A percentile compares a stretch with the other conserved stretches of the same genome.
These are phyloP conservation scores for Petrocephalus schoutedeni DNA, from an alignment of 2,797 vertebrate species.

Conservation along the genomic window DNA sequence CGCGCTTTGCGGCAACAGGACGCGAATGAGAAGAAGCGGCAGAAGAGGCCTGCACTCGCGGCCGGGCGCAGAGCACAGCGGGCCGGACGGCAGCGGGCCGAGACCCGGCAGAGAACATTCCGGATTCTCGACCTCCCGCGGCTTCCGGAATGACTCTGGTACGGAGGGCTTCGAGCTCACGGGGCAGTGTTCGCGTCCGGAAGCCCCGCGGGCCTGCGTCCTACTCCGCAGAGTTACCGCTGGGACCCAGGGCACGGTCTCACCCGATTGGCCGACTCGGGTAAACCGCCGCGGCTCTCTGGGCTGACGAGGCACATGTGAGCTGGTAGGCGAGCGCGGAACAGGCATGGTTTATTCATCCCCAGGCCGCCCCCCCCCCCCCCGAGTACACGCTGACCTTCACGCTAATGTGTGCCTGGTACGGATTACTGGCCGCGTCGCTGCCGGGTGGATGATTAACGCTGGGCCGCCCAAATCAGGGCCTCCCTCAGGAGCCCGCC, in stretches of 20 bases:
- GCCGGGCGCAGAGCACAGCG: neutral
- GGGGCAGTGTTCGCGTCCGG: neutral
- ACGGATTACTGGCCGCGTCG: neutral
- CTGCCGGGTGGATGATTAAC: conserved; percentile 26
- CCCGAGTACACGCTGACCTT: conserved; percentile 20
- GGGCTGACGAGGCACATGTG: neutral
- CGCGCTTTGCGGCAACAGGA: no score
- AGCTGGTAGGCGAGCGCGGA: neutral
- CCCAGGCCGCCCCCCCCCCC: neutral
- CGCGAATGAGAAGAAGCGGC: neutral
- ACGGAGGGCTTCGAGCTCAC: neutral
- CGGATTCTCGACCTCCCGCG: neutral
- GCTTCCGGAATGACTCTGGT: neutral
- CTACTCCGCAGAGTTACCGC: neutral
- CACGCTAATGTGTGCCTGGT: conserved; percentile 8
- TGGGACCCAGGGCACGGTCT: neutral
- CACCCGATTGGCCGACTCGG: neutral
- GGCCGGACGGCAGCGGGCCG: neutral
- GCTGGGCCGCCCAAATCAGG: neutral
- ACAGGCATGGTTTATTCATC: neutral
- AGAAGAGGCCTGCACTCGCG: neutral
- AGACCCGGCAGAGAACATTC: neutral
- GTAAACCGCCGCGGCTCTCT: neutral
- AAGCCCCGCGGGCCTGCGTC: neutral
- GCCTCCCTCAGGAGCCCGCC: neutral